Evolutionary conservation across 35 echinoderm and acorn worm species (phyloP), one percentile per base, ranked within the genome.

Genomic region (Lytechinus pictus): DNA sequence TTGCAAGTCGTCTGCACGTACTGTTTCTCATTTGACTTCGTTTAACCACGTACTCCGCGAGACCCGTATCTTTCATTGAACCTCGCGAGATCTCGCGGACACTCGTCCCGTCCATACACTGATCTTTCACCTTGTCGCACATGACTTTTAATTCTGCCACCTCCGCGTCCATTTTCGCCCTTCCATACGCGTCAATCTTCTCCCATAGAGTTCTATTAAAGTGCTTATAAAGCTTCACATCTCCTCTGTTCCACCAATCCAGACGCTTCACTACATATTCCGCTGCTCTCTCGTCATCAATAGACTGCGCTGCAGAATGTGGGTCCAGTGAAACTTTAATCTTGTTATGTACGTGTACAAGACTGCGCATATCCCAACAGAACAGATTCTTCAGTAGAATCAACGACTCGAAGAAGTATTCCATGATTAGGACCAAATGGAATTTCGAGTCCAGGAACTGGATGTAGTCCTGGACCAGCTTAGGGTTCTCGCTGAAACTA

Each of bases 161-260:
- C 60, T 99, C 97, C 53, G 24, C 53, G 1, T 86, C 96, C 98
- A 99, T 99, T 66, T 89, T 96, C 1, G 89, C 94, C 52, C 89
- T 94, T n/a, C 98, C 98, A 90, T 95, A 99, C 0, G 52, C 94
- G 10, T 98, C 91, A 13, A 99, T 97, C 86, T 95, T 97, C n/a
- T 94, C 53, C 94, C 96, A 96, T 13, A 99, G 96, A 16, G 98
- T 99, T 94, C 92, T 92, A 90, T 99, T 99, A 71, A 99, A 99
- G 94, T 99, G 96, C 19, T 98, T 94, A 57, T 99, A 99, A 8
- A 99, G 95, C 86, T 95, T 94, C 0, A 98, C 96, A 79, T 99
- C 98, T 0, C 98, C 98, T 13, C 56, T 94, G 89, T 99, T 99
- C 97, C 97, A 99, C 8, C 89, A 16, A 44, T 86, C 53, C 28